Percentiles rank a stretch among this genome's conserved stretches.
phyloP scores from a whole-genome alignment of 1,140 invertebrate genomes.

The Globodera rostochiensis region DNA sequence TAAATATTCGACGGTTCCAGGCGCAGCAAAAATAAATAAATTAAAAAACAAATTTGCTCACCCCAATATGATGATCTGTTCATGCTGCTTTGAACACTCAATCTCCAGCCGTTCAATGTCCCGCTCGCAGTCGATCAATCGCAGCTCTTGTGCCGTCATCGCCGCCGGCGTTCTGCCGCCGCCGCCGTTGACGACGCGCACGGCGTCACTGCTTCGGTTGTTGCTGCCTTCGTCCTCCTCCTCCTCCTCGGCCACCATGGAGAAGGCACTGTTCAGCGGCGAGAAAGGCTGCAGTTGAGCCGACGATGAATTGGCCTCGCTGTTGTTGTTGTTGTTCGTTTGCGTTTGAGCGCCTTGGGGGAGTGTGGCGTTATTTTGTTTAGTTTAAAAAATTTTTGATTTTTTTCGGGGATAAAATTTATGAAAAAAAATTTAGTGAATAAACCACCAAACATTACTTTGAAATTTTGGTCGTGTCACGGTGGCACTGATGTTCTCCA shows the following conservation, averaged over 20 bases:
- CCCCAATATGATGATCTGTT: constrained; percentile 36
- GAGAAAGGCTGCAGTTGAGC: neutral
- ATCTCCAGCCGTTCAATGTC: constrained; percentile 32
- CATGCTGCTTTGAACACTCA: constrained; percentile 28
- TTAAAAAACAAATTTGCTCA: constrained; percentile 10
- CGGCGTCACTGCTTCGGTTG: neutral
- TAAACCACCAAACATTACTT: constrained; percentile 16
- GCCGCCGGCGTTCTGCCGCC: neutral
- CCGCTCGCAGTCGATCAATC: constrained; percentile 16
- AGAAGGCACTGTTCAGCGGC: constrained; percentile 16
- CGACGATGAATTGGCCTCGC: neutral
- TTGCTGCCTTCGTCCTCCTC: neutral
- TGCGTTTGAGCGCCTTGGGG: constrained; percentile 5
- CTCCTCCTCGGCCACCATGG: constrained; percentile 2
- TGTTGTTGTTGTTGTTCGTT: constrained; percentile 9
- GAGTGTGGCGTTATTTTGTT: too few relatives aligned
- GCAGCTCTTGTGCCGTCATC: constrained; percentile 38
- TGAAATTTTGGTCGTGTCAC: constrained; percentile 29
- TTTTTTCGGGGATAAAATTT: too few relatives aligned
- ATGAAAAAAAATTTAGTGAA: neutral
- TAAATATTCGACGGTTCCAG: neutral
- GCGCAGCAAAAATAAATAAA: neutral
- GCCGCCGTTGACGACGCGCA: neutral
- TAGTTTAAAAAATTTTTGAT: too few relatives aligned
- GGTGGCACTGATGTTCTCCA: constrained; percentile 34